Percentiles rank a stretch among this genome's conserved stretches.
These are phyloP conservation scores for Kradibia gibbosae DNA, from an alignment of 1,140 invertebrate species.

Conservation along the genomic window DNA sequence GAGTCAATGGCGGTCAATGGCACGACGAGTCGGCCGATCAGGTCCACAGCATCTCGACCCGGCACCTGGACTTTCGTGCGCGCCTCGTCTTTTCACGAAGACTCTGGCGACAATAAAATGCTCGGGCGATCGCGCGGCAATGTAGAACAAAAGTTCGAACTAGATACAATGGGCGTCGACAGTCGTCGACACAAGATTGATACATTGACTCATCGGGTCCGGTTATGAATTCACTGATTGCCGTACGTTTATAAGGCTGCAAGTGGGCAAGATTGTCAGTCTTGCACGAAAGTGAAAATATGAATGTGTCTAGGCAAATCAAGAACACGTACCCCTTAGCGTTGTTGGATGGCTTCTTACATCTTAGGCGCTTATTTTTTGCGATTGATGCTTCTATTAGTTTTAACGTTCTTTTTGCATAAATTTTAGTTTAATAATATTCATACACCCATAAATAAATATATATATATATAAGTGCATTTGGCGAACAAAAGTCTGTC, in stretches of 20 bases:
- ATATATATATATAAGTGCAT: too few relatives aligned
- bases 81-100: background rate
- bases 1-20: conserved; percentile 72
- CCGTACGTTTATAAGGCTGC: background rate
- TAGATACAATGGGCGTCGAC: background rate
- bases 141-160: conserved; percentile 14
- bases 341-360: too few relatives aligned
- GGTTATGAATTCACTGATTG: background rate
- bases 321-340: too few relatives aligned
- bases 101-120: background rate
- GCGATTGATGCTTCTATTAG: too few relatives aligned
- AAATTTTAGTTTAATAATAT: too few relatives aligned
- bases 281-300: too few relatives aligned
- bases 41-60: conserved; percentile 54
- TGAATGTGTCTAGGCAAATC: too few relatives aligned
- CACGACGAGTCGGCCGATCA: conserved; percentile 69
- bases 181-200: conserved; percentile 1
- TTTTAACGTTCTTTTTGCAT: too few relatives aligned
- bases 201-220: background rate
- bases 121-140: conserved; percentile 12
- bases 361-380: too few relatives aligned
- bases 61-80: conserved; percentile 22
- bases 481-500: background rate
- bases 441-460: too few relatives aligned
- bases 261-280: background rate